Conservation (phyloP, 2,113 vertebrate genomes). For the Mus musculus region GRCm39 chr5:42330001-42330500, state of each 20-base stretch:
- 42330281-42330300: not conserved
- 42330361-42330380: not conserved
- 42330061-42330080: not conserved
- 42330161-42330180: not conserved
- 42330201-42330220: not conserved
- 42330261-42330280: not conserved
- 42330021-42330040: not conserved
- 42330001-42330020: not conserved
- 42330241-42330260: not conserved
- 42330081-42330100: not conserved
- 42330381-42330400: not conserved
- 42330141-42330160: not conserved
- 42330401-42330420: not conserved
- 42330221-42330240: not conserved
- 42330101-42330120: not conserved
- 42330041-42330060: not conserved
- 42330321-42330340: not conserved
- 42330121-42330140: not conserved
- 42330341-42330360: not conserved
- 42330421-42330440: not conserved
- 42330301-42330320: not conserved
- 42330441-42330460: not conserved
- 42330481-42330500: not conserved
- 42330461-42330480: not conserved
- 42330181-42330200: not conserved